phyloP scores from a whole-genome alignment of 2,797 vertebrate species.

The Intellagama lesueurii region DNA sequence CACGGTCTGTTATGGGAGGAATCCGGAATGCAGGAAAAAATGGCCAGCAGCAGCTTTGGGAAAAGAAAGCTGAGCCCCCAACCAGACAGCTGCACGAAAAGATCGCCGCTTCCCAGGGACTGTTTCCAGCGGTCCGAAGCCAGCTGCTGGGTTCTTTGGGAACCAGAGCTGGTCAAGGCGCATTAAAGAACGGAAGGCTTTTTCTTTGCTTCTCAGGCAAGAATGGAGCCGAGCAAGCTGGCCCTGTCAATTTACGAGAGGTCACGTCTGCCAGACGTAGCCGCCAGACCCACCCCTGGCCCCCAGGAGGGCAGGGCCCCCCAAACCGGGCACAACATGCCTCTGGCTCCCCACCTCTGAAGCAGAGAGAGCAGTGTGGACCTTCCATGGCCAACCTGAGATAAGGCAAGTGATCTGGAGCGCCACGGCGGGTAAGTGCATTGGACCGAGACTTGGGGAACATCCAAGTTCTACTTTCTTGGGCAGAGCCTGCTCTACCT shows the following conservation, averaged over 20 bases:
- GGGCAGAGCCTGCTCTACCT: too few relatives aligned
- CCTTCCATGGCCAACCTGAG: too few relatives aligned
- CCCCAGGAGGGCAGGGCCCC: not conserved
- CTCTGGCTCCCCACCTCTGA: not conserved
- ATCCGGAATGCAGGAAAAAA: not conserved
- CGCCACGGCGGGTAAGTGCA: too few relatives aligned
- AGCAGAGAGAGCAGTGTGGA: too few relatives aligned
- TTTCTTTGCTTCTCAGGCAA: not conserved
- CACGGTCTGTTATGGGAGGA: too few relatives aligned
- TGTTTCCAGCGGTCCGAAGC: not conserved
- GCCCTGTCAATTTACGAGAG: not conserved
- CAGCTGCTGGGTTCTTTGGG: not conserved
- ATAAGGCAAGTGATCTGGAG: too few relatives aligned
- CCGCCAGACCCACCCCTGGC: too few relatives aligned
- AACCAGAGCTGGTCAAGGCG: not conserved
- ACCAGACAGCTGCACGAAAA: not conserved
- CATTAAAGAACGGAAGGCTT: not conserved
- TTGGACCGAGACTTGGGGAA: too few relatives aligned
- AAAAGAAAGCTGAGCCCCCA: not conserved
- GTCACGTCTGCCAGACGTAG: not conserved
- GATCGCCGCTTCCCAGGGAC: not conserved
- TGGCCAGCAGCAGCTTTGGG: not conserved
- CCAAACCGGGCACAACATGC: not conserved
- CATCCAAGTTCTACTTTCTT: too few relatives aligned
- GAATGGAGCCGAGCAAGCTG: not conserved